Base-by-base conservation (phyloP, 2,888 invertebrate species). In the Drosophila putrida region DNA sequence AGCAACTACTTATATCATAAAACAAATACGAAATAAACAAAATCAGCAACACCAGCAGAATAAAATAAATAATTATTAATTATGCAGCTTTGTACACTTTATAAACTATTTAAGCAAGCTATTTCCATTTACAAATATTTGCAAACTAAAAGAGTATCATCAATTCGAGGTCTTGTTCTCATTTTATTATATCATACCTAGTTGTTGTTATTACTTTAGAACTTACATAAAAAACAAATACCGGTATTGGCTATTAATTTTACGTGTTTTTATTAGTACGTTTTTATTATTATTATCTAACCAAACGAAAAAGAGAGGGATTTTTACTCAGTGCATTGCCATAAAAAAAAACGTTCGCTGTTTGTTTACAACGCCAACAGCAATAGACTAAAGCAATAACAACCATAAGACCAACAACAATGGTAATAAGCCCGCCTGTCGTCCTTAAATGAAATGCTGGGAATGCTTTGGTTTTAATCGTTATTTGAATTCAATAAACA, bases 241-340 rank as follows among this genome's bases (percentile, higher is more conserved):
- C 6, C 57, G 61, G 65, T 60, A 61, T 44, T 46, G 46, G 57
- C 41, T 63, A 58, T 71, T 71, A 64, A 62, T 62, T 71, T 67
- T 39, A 71, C 53, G 39, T 62, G 46, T 20, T 64, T 46, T 61
- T 63, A 55, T 66, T 61, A 60, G 43, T 66, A 51, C 33, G 49
- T 47, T 82, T 70, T 66, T 64, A 67, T 77, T 80, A 71, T 63
- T 46, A 63, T 47, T 66, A 71, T 76, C 59, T 61, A 54, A 38
- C 10, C n/a, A 28, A n/a, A 15, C 4, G 20, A 28, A 53, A 44
- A 58, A 61, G 54, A 35, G 13, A 38, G 47, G 13, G 31, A 33
- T 25, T 31, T 10, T 8, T 27, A 28, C 15, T 38, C 33, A 13
- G 20, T 47, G 54, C 36, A 66, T 53, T 47, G 25, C 36, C 46